Percentiles rank a stretch among this genome's conserved stretches.
phyloP scores from a whole-genome alignment of 2,888 invertebrate genomes.

The Ormyrus thymus region DNA sequence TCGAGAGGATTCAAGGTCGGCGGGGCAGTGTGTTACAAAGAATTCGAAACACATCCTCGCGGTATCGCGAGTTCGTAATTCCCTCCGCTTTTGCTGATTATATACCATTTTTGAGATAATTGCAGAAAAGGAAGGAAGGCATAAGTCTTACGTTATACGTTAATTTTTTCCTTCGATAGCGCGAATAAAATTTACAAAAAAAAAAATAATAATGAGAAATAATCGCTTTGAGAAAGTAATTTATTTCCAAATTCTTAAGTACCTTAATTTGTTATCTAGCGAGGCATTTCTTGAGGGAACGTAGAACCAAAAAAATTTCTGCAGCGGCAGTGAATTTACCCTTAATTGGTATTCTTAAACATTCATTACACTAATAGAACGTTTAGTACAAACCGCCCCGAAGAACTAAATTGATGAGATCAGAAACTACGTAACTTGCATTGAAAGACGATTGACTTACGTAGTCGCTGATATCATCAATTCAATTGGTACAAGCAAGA shows the following conservation, averaged over 20 bases:
- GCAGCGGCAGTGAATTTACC: neutral
- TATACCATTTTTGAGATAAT: slow-evolving; percentile 3
- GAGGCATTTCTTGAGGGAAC: too few relatives aligned
- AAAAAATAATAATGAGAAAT: too few relatives aligned
- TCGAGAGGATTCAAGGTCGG: slow-evolving; percentile 17
- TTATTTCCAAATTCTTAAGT: neutral
- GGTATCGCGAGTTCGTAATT: slow-evolving; percentile 10
- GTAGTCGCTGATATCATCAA: slow-evolving; percentile 41
- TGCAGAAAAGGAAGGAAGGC: neutral
- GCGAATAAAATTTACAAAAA: too few relatives aligned
- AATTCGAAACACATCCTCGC: slow-evolving; percentile 18
- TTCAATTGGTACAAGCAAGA: slow-evolving; percentile 26
- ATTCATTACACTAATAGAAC: neutral
- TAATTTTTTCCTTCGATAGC: too few relatives aligned
- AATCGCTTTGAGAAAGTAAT: too few relatives aligned
- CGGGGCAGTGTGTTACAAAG: neutral
- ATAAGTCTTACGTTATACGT: neutral
- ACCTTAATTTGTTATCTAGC: neutral
- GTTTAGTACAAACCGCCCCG: neutral
- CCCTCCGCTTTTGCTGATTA: slow-evolving; percentile 5
- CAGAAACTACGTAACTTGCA: slow-evolving; percentile 15
- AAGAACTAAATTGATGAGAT: slow-evolving; percentile 32
- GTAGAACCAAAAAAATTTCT: too few relatives aligned
- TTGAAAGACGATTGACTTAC: slow-evolving; percentile 37
- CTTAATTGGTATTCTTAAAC: neutral